Conservation (phyloP, 1,140 invertebrate genomes). For the Drosophila jambulina region DNA sequence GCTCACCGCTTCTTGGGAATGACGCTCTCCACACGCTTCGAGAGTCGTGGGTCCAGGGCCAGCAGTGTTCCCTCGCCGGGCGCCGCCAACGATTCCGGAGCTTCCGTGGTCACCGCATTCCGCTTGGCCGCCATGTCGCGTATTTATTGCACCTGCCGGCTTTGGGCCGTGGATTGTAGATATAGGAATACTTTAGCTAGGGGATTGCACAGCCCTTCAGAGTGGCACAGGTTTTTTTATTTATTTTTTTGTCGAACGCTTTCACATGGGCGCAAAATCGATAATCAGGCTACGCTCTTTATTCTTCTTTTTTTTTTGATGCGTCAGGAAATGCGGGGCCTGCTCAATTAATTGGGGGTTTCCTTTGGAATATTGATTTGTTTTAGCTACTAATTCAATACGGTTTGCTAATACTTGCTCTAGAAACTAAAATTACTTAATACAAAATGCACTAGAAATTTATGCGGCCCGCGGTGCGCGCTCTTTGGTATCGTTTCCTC, state of each 20-base stretch:
- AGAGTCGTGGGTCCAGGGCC: constrained; percentile 68
- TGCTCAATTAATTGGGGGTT: constrained; percentile 19
- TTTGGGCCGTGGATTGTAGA: not conserved
- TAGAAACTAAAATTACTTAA: constrained; percentile 51
- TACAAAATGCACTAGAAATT: constrained; percentile 58
- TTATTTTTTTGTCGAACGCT: not conserved
- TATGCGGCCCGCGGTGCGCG: constrained; percentile 55
- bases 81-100: constrained; percentile 42
- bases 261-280: constrained; percentile 48
- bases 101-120: constrained; percentile 66
- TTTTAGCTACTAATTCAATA: not conserved
- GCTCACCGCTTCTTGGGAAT: constrained; percentile 78
- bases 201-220: constrained; percentile 45
- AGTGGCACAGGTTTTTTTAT: constrained; percentile 8
- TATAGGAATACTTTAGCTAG: constrained; percentile 9
- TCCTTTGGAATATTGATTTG: not conserved
- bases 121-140: constrained; percentile 54
- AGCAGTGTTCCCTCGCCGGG: constrained; percentile 52
- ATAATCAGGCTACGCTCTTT: constrained; percentile 41
- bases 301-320: constrained; percentile 1
- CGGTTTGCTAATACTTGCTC: not conserved
- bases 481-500: constrained; percentile 53
- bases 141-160: constrained; percentile 3
- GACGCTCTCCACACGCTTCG: constrained; percentile 71
- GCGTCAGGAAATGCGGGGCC: constrained; percentile 28